phyloP scores from a whole-genome alignment of 2,113 vertebrate species.

The Lipotes vexillifer region DNA sequence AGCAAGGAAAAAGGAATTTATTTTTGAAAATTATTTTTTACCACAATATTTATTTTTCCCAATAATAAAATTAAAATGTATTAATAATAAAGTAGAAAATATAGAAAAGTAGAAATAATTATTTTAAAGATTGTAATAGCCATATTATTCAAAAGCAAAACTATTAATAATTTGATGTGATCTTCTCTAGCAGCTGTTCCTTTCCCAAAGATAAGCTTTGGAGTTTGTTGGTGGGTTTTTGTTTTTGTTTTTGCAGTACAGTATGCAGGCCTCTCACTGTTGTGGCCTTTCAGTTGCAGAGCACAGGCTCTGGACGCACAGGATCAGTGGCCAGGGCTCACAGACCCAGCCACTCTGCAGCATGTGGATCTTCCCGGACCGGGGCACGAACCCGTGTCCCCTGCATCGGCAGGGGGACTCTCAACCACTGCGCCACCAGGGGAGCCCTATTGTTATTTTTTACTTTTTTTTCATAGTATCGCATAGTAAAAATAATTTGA shows the following conservation, averaged over 20 bases:
- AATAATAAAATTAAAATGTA: not conserved
- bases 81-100: not conserved
- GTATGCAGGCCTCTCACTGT: too few species aligned
- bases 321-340: too few species aligned
- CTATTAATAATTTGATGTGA: not conserved
- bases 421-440: too few species aligned
- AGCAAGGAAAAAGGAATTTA: not conserved
- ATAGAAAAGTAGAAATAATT: not conserved
- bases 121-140: not conserved
- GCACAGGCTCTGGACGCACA: accelerated
- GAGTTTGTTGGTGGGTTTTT: not conserved
- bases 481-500: not conserved
- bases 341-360: accelerated
- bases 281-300: too few species aligned
- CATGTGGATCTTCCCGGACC: too few species aligned
- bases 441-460: not conserved
- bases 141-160: not conserved
- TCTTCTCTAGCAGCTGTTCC: not conserved
- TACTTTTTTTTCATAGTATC: not conserved
- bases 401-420: too few species aligned
- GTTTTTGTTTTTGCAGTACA: too few species aligned
- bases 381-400: too few species aligned
- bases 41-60: not conserved
- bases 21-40: not conserved
- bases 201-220: not conserved